Base-by-base conservation (phyloP, 2,797 vertebrate species). In the Botia almorhae region DNA sequence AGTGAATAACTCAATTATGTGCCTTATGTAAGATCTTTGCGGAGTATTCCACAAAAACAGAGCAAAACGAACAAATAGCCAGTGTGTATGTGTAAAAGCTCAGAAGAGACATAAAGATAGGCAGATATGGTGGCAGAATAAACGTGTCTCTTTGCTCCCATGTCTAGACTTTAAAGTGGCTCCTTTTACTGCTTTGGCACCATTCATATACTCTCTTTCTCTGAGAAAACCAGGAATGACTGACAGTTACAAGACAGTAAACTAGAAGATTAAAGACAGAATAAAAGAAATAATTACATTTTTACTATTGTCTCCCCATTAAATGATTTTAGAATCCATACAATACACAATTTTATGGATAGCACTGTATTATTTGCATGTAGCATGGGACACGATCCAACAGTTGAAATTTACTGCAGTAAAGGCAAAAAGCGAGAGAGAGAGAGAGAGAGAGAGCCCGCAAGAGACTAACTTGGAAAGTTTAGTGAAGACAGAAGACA, bases 171-270 rank as follows among this genome's bases (percentile, higher is more conserved):
- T 80, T 61, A 72, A 82, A 16, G 6, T 21, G 14, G 26, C 50
- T 36, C 65, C 3, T 82, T 86, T 84, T 83, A 83, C 61, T 69
- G 55, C 81, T 46, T 56, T 72, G 68, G 72, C 50, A 83, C 17
- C 13, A 60, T 78, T 61, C 33, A 23, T 43, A 77, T 50, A 50
- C 13, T 10, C 21, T 13, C 13, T 14, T 39, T 39, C 29, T 56
- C 23, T 4, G 7, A 60, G 48, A 12, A 69, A 43, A 43, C 33
- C 19, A 26, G 14, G 53, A 51, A 71, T 64, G 68, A 79, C 14
- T 79, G 69, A 64, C 68, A 71, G 68, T 63, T 63, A 63, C 63
- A 55, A 61, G 53, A 70, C 53, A 8, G 39, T 39, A 39, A 39
- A 39, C 39, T 39, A 39, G 4, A 39, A 39, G 39, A 39, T 39